phyloP scores from a whole-genome alignment of 2,888 invertebrate genomes.

The Lamellibrachia columna region DNA sequence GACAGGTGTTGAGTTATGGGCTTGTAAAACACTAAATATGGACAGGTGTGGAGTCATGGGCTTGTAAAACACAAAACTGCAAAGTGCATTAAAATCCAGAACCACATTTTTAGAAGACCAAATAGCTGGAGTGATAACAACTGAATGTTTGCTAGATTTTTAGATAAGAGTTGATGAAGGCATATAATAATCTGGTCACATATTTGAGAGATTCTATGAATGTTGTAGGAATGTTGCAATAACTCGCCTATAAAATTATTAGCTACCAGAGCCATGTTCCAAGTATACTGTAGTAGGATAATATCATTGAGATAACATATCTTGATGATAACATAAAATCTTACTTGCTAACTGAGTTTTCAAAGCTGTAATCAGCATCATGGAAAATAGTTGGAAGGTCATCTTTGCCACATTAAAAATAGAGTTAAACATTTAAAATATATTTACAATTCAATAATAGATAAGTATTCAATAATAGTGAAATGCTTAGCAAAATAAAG shows the following conservation, averaged over 20 bases:
- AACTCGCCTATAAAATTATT: neutral
- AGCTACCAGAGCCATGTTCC: neutral
- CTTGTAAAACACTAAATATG: neutral
- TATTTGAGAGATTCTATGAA: neutral
- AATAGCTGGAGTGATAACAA: neutral
- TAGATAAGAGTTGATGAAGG: neutral
- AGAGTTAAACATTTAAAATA: no score
- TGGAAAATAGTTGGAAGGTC: neutral
- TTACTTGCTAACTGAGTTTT: constrained; percentile 10
- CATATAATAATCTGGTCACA: neutral
- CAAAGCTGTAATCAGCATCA: neutral
- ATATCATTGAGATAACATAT: neutral
- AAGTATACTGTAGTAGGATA: neutral
- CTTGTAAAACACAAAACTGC: neutral
- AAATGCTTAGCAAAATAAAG: no score
- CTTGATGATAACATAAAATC: neutral
- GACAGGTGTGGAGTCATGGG: neutral
- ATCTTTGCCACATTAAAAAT: no score
- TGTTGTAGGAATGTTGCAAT: neutral
- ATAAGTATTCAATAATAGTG: no score
- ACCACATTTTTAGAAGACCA: neutral
- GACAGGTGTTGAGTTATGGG: no score
- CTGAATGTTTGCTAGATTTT: neutral
- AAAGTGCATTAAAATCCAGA: neutral
- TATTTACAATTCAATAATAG: no score